Evolutionary conservation across 2,888 invertebrate genomes (phyloP), one percentile per base, ranked within the genome.

Genomic region (Synanthedon vespiformis): DNA sequence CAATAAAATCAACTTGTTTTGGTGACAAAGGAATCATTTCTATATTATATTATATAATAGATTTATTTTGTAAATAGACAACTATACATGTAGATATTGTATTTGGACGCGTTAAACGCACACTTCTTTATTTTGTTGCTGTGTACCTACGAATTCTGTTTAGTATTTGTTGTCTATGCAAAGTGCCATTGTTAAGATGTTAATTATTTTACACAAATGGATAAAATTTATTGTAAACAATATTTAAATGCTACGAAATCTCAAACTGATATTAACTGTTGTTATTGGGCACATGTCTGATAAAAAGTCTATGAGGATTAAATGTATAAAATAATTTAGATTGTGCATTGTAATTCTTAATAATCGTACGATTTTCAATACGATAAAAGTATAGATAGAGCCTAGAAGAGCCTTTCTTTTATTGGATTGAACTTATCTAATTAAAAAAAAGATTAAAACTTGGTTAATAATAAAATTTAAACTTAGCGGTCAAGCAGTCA

Each of bases 181-280:
- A 78, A 74, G 72, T 77, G 77, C 80, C 79, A 82, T 77, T 63
- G 41, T 53, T 57, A 57, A 68, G 78, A 75, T 74, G 77, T 67
- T 67, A 67, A 50, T 47, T 49, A 8, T 53, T 44, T 55, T 57
- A 51, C 40, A 57, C 40, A 57, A 50, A 51, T 53, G 53, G 40
- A 57, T 57, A 67, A 71, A 68, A 59, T 53, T 67, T 75, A 77
- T 74, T 70, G 13, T 44, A 44, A 11, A 34, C 34, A 59, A 70
- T 57, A 69, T 64, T 64, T 51, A 55, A 53, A 58, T 60, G 54
- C 61, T 64, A 56, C 55, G 66, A 67, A 71, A 70, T 72, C 74
- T 73, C 74, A 72, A 63, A 57, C 54, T 44, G 13, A 44, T 44
- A 44, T 44, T 44, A 41, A n/a, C 41, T n/a, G 8, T 44, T n/a